phyloP scores from a whole-genome alignment of 2,797 vertebrate species.

The Erethizon dorsatum region DNA sequence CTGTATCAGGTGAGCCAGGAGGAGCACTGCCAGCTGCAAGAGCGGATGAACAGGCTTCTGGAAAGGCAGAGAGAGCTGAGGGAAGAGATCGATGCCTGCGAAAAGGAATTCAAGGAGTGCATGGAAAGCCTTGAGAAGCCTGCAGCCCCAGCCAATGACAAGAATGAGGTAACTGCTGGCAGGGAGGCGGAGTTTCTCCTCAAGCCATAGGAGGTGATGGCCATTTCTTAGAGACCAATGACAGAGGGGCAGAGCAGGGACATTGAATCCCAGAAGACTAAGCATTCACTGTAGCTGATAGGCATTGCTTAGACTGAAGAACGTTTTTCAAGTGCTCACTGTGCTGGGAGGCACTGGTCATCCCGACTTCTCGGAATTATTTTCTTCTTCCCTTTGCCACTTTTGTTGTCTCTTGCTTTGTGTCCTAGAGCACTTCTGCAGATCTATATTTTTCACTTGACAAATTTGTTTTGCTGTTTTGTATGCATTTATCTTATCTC shows the following conservation, averaged over 20 bases:
- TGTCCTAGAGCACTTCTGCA: background rate
- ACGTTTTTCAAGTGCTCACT: background rate
- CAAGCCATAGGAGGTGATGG: background rate
- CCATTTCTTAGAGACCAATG: background rate
- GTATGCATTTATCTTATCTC: background rate
- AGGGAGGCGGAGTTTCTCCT: background rate
- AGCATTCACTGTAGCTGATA: background rate
- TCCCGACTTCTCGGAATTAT: background rate
- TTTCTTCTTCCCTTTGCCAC: background rate
- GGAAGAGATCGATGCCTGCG: conserved; percentile 86
- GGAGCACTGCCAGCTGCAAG: conserved; percentile 89
- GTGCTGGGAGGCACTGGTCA: background rate
- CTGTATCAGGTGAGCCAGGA: conserved; percentile 91
- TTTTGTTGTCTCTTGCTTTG: background rate
- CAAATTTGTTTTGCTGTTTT: conserved; percentile 18
- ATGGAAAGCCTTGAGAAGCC: conserved; percentile 55
- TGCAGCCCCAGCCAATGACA: background rate
- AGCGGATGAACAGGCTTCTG: conserved; percentile 88
- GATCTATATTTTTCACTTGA: background rate
- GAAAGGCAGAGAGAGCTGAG: conserved; percentile 72
- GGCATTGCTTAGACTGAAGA: background rate
- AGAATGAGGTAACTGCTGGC: conserved; percentile 77
- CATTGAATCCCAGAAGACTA: background rate
- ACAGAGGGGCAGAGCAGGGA: background rate
- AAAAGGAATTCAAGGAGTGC: conserved; percentile 89